Percentiles rank a stretch among this genome's conserved stretches.
Conservation (phyloP, 1,140 invertebrate species). For the Coelopa frigida region DNA sequence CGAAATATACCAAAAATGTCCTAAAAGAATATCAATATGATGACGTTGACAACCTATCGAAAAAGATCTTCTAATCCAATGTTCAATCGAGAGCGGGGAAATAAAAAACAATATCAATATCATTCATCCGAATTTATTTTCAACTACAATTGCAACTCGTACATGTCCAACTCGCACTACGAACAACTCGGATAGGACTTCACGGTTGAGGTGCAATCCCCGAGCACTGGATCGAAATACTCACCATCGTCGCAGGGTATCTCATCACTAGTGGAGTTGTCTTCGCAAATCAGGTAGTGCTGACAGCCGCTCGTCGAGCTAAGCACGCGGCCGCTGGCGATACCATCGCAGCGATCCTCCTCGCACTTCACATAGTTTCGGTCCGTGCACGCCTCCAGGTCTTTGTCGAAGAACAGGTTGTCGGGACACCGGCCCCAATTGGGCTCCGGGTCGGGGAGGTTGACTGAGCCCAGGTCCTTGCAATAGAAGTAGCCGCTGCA, state of each 20-base stretch:
- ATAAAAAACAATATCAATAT: too few relatives aligned
- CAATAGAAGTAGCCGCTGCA: conserved; percentile 38
- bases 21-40: too few relatives aligned
- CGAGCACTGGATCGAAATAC: conserved; percentile 37
- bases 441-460: conserved; percentile 26
- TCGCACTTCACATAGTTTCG: conserved; percentile 24
- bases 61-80: too few relatives aligned
- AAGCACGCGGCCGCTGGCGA: conserved; percentile 25
- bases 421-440: conserved; percentile 25
- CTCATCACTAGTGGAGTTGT: conserved; percentile 17
- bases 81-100: too few relatives aligned
- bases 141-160: too few relatives aligned
- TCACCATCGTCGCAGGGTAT: conserved; percentile 22
- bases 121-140: too few relatives aligned
- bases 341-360: conserved; percentile 35
- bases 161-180: too few relatives aligned
- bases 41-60: too few relatives aligned
- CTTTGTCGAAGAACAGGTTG: conserved; percentile 25
- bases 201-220: too few relatives aligned
- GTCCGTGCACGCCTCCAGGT: conserved; percentile 10
- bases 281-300: conserved; percentile 24
- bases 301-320: conserved; percentile 31
- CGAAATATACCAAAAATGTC: too few relatives aligned
- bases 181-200: too few relatives aligned
- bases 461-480: conserved; percentile 11